A percentile compares a stretch with the other conserved stretches of the same genome.
These are phyloP conservation scores for Apeira syringaria DNA, from an alignment of 2,888 invertebrate genomes.

Conservation along the genomic window DNA sequence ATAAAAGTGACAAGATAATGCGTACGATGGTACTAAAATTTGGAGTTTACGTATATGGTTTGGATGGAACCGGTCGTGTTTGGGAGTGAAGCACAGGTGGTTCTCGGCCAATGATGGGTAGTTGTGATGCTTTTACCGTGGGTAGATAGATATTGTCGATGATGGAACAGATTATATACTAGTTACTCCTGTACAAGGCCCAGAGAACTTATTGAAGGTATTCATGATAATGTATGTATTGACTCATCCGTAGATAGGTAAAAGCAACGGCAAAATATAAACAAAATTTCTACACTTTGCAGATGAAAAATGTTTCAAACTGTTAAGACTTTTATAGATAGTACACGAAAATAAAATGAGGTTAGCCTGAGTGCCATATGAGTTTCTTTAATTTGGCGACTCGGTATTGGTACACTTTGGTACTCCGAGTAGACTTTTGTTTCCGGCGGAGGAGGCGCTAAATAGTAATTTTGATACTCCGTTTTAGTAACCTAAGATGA, in stretches of 20 bases:
- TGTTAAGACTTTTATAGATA: too few species aligned
- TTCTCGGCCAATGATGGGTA: slow-evolving; percentile 18
- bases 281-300: too few species aligned
- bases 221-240: neutral
- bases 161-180: neutral
- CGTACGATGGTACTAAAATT: slow-evolving; percentile 24
- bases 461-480: too few species aligned
- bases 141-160: slow-evolving; percentile 18
- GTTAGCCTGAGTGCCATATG: too few species aligned
- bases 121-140: slow-evolving; percentile 30
- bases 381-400: too few species aligned
- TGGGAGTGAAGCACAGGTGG: slow-evolving; percentile 27
- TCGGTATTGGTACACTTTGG: too few species aligned
- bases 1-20: slow-evolving; percentile 32
- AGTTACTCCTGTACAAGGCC: neutral
- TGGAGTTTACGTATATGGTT: slow-evolving; percentile 25
- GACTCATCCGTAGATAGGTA: neutral
- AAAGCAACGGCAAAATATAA: neutral
- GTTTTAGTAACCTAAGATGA: too few species aligned
- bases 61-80: slow-evolving; percentile 24
- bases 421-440: too few species aligned
- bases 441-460: too few species aligned
- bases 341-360: too few species aligned
- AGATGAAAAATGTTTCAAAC: too few species aligned
- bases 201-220: neutral